Conservation (phyloP, 2,888 invertebrate species). For the Hipparchia sbordonii region DNA sequence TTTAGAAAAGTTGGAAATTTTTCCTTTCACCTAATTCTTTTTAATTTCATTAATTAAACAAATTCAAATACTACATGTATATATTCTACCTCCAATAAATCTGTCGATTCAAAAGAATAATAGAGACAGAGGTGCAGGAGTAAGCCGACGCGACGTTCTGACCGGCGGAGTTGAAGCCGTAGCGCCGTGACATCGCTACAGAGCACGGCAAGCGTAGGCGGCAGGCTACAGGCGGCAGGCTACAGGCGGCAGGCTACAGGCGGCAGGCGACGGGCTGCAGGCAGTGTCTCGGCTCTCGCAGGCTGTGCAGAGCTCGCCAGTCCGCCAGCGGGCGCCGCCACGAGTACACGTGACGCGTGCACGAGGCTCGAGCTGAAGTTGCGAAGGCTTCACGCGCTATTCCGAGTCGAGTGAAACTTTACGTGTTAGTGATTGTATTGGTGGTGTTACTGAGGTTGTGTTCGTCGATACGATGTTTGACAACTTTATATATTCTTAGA, state of each 20-base stretch:
- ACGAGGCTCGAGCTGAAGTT: not conserved
- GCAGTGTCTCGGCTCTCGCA: no score
- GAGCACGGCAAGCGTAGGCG: not conserved
- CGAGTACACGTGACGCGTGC: not conserved
- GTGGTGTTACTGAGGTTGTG: not conserved
- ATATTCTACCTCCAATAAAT: no score
- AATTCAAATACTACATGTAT: no score
- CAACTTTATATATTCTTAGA: not conserved
- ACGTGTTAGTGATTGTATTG: not conserved
- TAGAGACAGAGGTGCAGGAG: not conserved
- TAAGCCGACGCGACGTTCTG: not conserved
- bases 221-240: not conserved
- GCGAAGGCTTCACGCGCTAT: not conserved
- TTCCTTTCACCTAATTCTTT: no score
- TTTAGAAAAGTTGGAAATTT: no score
- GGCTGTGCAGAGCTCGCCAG: not conserved
- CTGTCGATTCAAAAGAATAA: not conserved
- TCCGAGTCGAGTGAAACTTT: not conserved
- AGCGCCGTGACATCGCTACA: not conserved
- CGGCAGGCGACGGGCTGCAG: not conserved
- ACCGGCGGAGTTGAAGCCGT: not conserved
- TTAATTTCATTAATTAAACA: no score
- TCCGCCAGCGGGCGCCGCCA: not conserved
- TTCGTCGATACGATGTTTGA: not conserved
- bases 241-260: not conserved